These are phyloP conservation scores for Phalanger gymnotis DNA, from an alignment of 2,797 vertebrate species.

Conservation along the genomic window DNA sequence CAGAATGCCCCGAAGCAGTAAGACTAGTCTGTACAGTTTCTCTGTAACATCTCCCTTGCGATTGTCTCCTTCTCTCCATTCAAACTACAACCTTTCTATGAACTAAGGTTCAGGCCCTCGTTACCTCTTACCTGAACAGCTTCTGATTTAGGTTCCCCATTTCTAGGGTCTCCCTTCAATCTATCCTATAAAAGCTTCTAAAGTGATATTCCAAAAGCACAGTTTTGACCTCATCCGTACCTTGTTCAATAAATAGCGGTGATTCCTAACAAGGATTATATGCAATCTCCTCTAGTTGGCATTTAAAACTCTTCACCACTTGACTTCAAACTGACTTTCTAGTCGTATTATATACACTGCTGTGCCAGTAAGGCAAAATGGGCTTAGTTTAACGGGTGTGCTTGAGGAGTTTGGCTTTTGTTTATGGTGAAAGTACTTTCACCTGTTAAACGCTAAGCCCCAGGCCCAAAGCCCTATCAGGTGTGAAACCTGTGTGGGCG, in stretches of 20 bases:
- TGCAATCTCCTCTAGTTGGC: not conserved
- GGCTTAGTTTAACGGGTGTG: no score
- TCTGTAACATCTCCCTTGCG: not conserved
- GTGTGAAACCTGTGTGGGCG: no score
- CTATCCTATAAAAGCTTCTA: not conserved
- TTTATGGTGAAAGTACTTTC: no score
- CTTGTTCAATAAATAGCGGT: not conserved
- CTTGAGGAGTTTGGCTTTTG: no score
- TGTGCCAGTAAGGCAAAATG: no score
- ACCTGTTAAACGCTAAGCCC: no score
- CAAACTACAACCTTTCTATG: not conserved
- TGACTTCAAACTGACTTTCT: not conserved
- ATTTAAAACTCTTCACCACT: not conserved
- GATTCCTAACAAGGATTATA: not conserved
- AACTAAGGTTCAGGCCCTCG: not conserved
- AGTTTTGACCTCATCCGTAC: not conserved
- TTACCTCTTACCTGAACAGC: not conserved
- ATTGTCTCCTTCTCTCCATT: not conserved
- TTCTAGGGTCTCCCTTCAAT: not conserved
- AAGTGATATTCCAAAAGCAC: not conserved
- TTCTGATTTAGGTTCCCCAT: not conserved
- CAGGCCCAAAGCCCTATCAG: no score
- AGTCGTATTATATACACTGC: not conserved
- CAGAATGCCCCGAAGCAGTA: not conserved
- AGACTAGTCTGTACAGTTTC: not conserved